A percentile compares a stretch with the other conserved stretches of the same genome.
Evolutionary conservation across 2,797 vertebrate species (phyloP).

Genomic region (Cottoperca gobio): DNA sequence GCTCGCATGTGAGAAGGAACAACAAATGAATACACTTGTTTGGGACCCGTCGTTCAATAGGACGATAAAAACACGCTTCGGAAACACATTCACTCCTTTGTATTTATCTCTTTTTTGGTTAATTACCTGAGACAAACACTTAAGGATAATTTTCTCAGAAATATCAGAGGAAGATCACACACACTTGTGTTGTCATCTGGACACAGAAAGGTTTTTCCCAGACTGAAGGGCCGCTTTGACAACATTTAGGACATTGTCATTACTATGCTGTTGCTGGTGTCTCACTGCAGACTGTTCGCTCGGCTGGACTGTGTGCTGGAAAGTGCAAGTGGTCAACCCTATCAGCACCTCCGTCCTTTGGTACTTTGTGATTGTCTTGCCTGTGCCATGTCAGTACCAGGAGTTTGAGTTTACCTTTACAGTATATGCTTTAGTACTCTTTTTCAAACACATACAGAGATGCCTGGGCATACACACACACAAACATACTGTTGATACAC

Average conservation of each 20-base stretch:
- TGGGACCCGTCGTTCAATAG: neutral
- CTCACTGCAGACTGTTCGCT: slow-evolving; percentile 78
- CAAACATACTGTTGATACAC: neutral
- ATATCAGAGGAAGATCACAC: slow-evolving; percentile 84
- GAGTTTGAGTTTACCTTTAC: slow-evolving; percentile 33
- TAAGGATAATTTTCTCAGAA: slow-evolving; percentile 83
- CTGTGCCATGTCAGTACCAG: slow-evolving; percentile 53
- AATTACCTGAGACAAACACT: slow-evolving; percentile 83
- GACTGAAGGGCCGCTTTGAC: slow-evolving; percentile 55
- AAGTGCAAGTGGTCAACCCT: slow-evolving; percentile 75
- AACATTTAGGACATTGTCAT: slow-evolving; percentile 63
- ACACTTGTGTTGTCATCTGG: slow-evolving; percentile 79
- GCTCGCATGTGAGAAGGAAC: neutral
- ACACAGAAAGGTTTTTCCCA: slow-evolving; percentile 69
- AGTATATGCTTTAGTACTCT: neutral
- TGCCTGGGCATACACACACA: slow-evolving; percentile 1
- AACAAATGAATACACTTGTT: neutral
- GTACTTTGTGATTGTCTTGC: slow-evolving; percentile 63
- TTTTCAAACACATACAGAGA: neutral
- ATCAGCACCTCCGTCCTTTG: slow-evolving; percentile 75
- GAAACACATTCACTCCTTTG: slow-evolving; percentile 79
- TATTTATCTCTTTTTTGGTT: neutral
- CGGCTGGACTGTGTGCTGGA: slow-evolving; percentile 75
- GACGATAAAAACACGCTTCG: neutral
- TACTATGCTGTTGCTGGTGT: slow-evolving; percentile 60